Conservation (phyloP, 64 coral and sea anemone species). For the Anthopleura sola region DNA sequence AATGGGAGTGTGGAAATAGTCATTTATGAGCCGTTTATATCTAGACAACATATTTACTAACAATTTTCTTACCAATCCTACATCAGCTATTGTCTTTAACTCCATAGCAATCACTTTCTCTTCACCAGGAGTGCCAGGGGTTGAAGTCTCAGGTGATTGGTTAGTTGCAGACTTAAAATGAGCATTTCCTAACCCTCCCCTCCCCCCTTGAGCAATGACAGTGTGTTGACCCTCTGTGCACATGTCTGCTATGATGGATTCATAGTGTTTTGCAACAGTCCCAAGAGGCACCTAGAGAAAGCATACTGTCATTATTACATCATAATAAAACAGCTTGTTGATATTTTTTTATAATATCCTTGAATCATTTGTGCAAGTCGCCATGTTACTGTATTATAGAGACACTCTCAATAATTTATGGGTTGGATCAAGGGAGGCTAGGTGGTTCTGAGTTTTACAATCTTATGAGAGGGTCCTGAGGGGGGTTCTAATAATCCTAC, state of each 20-base stretch:
- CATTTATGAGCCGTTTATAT: too few relatives aligned
- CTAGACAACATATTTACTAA: too few relatives aligned
- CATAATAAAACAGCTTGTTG: too few relatives aligned
- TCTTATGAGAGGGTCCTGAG: too few relatives aligned
- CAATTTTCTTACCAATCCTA: slow-evolving; percentile 77
- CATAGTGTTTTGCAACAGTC: slow-evolving; percentile 61
- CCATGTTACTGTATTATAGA: too few relatives aligned
- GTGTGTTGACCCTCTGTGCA: slow-evolving; percentile 54
- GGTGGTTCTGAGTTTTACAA: too few relatives aligned
- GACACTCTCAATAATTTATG: too few relatives aligned
- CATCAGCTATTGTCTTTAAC: slow-evolving; percentile 95
- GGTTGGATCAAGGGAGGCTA: too few relatives aligned
- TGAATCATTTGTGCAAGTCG: neutral
- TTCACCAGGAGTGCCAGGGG: slow-evolving; percentile 74
- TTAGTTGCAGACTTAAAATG: slow-evolving; percentile 78
- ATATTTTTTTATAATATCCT: neutral
- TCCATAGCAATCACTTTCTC: slow-evolving; percentile 89
- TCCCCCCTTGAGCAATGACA: slow-evolving; percentile 60
- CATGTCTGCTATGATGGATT: slow-evolving; percentile 66
- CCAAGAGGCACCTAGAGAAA: slow-evolving; percentile 87
- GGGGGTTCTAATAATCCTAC: too few relatives aligned
- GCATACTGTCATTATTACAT: neutral
- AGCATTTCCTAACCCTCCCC: slow-evolving; percentile 90
- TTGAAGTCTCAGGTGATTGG: slow-evolving; percentile 54
- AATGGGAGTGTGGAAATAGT: neutral